Evolutionary conservation across 2,888 invertebrate genomes (phyloP).

Genomic region (Sinotaia quadrata): DNA sequence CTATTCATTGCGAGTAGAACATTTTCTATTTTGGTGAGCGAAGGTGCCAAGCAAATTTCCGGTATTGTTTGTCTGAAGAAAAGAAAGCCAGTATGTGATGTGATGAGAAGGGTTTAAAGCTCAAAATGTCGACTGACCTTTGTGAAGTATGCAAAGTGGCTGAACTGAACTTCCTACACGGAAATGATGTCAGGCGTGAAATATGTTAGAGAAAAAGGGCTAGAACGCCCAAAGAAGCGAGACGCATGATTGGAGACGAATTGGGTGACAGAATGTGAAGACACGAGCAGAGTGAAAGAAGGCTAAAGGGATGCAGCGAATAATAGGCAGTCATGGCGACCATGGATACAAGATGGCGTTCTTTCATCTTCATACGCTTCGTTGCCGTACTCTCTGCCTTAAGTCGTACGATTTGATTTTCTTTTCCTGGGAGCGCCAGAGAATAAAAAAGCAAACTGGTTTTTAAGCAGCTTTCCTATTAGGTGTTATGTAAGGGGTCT

Average conservation of each 20-base stretch:
- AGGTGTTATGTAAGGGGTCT: conserved; percentile 22
- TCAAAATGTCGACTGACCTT: background rate
- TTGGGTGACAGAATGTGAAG: background rate
- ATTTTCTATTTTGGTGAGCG: no score
- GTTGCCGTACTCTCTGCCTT: conserved; percentile 16
- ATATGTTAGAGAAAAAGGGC: conserved; percentile 13
- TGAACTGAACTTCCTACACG: conserved; percentile 23
- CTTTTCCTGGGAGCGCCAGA: background rate
- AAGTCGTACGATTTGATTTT: background rate
- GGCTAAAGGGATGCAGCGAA: background rate
- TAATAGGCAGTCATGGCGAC: conserved; percentile 7
- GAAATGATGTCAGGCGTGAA: conserved; percentile 19
- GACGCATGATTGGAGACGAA: background rate
- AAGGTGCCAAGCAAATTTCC: no score
- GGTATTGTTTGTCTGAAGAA: no score
- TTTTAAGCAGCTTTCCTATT: conserved; percentile 29
- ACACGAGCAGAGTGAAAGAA: conserved; percentile 2
- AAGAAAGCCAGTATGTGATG: no score
- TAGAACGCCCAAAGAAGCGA: conserved; percentile 1
- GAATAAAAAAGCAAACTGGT: background rate
- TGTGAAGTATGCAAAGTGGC: conserved; percentile 16
- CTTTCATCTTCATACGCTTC: conserved; percentile 20
- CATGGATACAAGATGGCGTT: conserved; percentile 17
- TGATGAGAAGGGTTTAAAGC: conserved; percentile 4
- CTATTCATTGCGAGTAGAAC: no score